These are phyloP conservation scores for Eudemis profundana DNA, from an alignment of 2,888 invertebrate genomes.

Conservation along the genomic window DNA sequence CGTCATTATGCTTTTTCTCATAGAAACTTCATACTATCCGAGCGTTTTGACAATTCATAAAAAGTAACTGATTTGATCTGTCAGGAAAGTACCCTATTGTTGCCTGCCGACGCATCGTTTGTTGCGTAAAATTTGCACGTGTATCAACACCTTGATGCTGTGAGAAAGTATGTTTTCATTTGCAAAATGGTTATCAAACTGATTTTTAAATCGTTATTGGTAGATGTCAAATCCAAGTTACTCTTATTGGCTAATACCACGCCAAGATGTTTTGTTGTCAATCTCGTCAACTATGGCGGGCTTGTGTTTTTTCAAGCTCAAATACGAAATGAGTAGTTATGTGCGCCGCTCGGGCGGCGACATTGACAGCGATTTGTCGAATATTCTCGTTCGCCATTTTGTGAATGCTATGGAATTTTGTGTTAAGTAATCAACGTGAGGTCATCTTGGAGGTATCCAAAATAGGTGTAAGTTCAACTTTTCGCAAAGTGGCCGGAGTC, in stretches of 20 bases:
- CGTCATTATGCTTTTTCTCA: no score
- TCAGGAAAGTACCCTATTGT: no score
- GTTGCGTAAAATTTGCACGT: not conserved
- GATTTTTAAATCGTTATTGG: conserved; percentile 47
- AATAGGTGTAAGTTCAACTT: conserved; percentile 69
- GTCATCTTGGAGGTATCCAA: conserved; percentile 57
- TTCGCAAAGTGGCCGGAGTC: conserved; percentile 53
- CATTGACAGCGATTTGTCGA: conserved; percentile 82
- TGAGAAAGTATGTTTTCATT: conserved; percentile 47
- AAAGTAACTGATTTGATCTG: no score
- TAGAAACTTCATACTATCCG: no score
- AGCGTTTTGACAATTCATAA: no score
- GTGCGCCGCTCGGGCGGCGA: conserved; percentile 80
- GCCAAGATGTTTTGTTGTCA: conserved; percentile 35
- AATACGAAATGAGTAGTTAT: conserved; percentile 82
- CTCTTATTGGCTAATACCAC: conserved; percentile 48
- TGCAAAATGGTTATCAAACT: conserved; percentile 35
- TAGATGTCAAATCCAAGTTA: not conserved
- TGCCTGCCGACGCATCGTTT: no score
- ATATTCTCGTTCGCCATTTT: conserved; percentile 83
- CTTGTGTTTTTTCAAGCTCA: conserved; percentile 82
- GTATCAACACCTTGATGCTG: conserved; percentile 4
- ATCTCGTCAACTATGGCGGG: conserved; percentile 73
- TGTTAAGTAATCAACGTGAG: conserved; percentile 73
- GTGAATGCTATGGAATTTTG: conserved; percentile 75